These are phyloP conservation scores for Hesperophylax magnus DNA, from an alignment of 1,140 invertebrate species.

Conservation along the genomic window DNA sequence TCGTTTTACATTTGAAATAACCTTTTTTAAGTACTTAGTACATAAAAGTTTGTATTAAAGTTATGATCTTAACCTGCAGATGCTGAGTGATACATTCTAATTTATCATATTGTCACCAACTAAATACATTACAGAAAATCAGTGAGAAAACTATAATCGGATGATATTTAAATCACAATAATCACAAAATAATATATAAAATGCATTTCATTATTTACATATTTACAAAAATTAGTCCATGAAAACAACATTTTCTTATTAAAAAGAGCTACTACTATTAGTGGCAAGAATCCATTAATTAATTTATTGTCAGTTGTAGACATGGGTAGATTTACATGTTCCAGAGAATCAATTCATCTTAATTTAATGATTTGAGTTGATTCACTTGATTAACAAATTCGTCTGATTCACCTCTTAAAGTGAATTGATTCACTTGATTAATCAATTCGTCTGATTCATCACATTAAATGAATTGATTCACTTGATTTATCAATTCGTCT, in stretches of 20 bases:
- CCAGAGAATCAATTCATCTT: no score
- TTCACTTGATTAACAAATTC: no score
- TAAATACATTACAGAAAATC: conserved; percentile 23
- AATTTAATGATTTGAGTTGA: no score
- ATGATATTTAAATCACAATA: conserved; percentile 30
- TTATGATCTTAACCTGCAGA: not conserved
- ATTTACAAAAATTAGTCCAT: conserved; percentile 52
- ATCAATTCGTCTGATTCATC: no score
- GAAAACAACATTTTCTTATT: conserved; percentile 32
- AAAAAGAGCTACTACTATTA: not conserved
- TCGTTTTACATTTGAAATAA: conserved; percentile 45
- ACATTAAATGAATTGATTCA: no score
- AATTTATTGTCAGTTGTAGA: no score
- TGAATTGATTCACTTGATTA: no score
- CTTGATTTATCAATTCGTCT: no score
- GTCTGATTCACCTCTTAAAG: no score
- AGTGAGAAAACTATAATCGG: conserved; percentile 8
- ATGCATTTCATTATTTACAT: conserved; percentile 56
- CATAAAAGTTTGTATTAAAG: conserved; percentile 41
- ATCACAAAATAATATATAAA: conserved; percentile 40
- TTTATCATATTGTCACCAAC: conserved; percentile 21
- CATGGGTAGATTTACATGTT: no score
- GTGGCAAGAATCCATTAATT: conserved; percentile 46
- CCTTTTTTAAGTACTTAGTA: conserved; percentile 51
- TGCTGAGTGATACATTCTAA: not conserved